phyloP scores from a whole-genome alignment of 2,797 vertebrate species.

The Natrix natrix region DNA sequence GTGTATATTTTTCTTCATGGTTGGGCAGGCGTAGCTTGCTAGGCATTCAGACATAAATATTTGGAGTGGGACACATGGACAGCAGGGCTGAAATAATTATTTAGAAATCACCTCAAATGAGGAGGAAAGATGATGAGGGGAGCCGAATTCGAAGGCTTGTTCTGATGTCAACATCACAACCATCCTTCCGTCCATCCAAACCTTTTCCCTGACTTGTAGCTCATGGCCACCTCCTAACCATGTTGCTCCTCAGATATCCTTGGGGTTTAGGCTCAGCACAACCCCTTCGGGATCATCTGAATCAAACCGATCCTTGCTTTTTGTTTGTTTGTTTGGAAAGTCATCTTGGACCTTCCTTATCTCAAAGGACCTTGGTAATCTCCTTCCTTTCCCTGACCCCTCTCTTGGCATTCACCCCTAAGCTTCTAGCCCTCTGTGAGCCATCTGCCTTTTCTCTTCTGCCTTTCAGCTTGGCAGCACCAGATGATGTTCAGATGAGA shows the following conservation, averaged over 20 bases:
- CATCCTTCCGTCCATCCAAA: not conserved
- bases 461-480: constrained; percentile 53
- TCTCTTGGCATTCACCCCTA: constrained; percentile 31
- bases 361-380: not conserved
- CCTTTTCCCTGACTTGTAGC: not conserved
- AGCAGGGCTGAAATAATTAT: not conserved
- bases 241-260: not conserved
- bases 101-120: not conserved
- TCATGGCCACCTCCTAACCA: too few relatives aligned
- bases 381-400: constrained; percentile 11
- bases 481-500: constrained; percentile 68
- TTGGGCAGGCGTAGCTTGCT: not conserved
- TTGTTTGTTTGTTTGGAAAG: not conserved
- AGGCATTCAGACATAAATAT: not conserved
- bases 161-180: not conserved
- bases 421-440: constrained; percentile 39
- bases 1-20: not conserved
- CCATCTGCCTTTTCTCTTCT: constrained; percentile 53
- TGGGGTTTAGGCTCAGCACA: not conserved
- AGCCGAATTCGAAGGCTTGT: not conserved
- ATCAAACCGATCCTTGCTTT: not conserved
- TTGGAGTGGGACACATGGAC: not conserved
- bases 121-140: not conserved
- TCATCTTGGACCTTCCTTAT: not conserved
- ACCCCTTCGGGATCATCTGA: not conserved